Conservation (phyloP, 1,140 invertebrate genomes). For the Apolygus lucorum region DNA sequence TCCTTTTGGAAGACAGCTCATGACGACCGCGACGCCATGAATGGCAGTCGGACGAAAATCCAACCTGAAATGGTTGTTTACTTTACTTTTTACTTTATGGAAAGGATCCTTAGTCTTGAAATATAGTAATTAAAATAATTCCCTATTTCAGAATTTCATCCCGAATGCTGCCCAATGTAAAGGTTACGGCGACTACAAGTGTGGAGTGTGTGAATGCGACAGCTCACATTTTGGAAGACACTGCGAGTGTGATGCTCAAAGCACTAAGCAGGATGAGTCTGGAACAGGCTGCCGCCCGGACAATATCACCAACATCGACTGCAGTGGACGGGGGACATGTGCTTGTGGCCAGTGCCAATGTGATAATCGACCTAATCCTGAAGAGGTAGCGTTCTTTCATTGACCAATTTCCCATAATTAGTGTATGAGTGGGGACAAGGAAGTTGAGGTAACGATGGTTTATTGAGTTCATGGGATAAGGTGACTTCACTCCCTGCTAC, state of each 20-base stretch:
- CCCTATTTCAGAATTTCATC: slow-evolving; percentile 41
- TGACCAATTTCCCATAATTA: slow-evolving; percentile 27
- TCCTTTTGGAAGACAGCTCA: too few relatives aligned
- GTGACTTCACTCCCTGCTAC: too few relatives aligned
- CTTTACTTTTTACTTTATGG: too few relatives aligned
- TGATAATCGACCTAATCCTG: slow-evolving; percentile 43
- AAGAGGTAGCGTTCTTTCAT: slow-evolving; percentile 40
- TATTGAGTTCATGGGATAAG: too few relatives aligned
- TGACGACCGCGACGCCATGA: too few relatives aligned
- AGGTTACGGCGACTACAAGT: slow-evolving; percentile 59
- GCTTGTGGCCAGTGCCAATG: slow-evolving; percentile 75
- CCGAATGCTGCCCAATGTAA: slow-evolving; percentile 51
- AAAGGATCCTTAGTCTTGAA: too few relatives aligned
- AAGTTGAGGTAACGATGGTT: background rate
- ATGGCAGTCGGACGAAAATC: too few relatives aligned
- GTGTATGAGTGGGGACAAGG: background rate
- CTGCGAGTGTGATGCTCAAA: slow-evolving; percentile 73
- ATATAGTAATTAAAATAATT: too few relatives aligned
- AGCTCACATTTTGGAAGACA: slow-evolving; percentile 66
- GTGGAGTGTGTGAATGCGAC: slow-evolving; percentile 81
- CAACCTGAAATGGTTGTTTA: too few relatives aligned
- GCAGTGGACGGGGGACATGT: slow-evolving; percentile 67
- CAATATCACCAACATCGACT: slow-evolving; percentile 59
- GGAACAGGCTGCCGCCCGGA: slow-evolving; percentile 60
- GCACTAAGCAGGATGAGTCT: slow-evolving; percentile 40